phyloP scores from a whole-genome alignment of 1,140 invertebrate species.

The Thereuonema tuberculata region DNA sequence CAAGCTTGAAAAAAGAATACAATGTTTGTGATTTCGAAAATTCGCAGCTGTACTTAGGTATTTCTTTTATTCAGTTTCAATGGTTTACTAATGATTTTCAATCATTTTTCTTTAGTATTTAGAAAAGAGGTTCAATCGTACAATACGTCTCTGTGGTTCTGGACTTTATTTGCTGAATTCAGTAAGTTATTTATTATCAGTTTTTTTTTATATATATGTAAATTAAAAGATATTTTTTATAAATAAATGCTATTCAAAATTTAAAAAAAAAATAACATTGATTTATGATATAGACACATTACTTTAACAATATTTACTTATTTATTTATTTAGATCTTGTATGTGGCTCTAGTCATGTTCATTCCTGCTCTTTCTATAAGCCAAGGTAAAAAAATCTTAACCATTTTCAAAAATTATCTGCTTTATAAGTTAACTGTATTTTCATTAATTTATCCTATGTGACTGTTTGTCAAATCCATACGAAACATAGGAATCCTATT shows the following conservation, averaged over 20 bases:
- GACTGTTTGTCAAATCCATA: too few relatives aligned
- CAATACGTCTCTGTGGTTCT: conserved; percentile 50
- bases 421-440: too few relatives aligned
- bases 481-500: too few relatives aligned
- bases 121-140: conserved; percentile 59
- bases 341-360: conserved; percentile 12
- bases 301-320: background rate
- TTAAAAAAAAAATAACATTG: background rate
- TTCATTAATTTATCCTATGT: too few relatives aligned
- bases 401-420: too few relatives aligned
- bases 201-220: too few relatives aligned
- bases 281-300: background rate
- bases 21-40: too few relatives aligned
- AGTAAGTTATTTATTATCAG: conserved; percentile 37
- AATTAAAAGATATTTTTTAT: too few relatives aligned
- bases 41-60: background rate
- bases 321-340: conserved; percentile 6
- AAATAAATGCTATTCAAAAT: too few relatives aligned
- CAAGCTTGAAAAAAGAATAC: too few relatives aligned
- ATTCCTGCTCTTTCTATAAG: conserved; percentile 10
- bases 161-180: conserved; percentile 59
- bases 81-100: too few relatives aligned
- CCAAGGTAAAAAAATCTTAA: conserved; percentile 10
- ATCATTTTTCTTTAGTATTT: conserved; percentile 51
- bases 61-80: background rate